These are phyloP conservation scores for Scortum barcoo DNA, from an alignment of 2,113 vertebrate species.

Conservation along the genomic window DNA sequence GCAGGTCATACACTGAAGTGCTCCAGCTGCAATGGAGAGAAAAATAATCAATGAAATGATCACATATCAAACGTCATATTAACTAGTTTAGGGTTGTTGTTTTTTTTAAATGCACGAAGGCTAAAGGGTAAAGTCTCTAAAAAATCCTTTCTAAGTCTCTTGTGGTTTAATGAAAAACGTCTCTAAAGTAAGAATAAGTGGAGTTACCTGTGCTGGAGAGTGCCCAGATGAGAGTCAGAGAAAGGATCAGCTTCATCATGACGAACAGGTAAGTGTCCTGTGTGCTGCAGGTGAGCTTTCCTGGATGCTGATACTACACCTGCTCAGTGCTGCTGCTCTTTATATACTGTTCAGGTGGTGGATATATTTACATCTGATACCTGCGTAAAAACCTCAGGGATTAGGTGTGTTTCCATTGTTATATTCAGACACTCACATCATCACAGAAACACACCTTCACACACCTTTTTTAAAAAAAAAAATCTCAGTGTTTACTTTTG, in stretches of 20 bases:
- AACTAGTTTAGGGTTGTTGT: too few species aligned
- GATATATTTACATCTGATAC: neutral
- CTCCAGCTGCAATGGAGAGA: too few species aligned
- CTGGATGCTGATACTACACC: neutral
- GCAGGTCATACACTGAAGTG: too few species aligned
- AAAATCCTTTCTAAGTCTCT: too few species aligned
- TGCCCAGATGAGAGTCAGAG: constrained; percentile 19
- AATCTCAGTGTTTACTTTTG: too few species aligned
- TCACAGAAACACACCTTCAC: neutral
- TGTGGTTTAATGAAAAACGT: too few species aligned
- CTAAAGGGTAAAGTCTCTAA: too few species aligned
- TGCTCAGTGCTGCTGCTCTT: neutral
- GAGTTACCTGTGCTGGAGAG: constrained; percentile 40
- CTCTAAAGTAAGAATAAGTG: too few species aligned
- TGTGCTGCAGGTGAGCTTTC: neutral
- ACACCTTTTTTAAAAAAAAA: neutral
- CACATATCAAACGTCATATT: too few species aligned
- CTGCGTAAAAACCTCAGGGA: rapidly evolving
- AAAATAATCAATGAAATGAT: too few species aligned
- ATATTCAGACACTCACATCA: neutral
- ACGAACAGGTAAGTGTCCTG: neutral
- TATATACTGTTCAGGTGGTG: neutral
- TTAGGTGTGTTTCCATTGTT: neutral
- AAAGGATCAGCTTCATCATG: constrained; percentile 37
- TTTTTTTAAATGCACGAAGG: too few species aligned